Conservation (phyloP, 2,888 invertebrate genomes). For the Diaphora mendica region DNA sequence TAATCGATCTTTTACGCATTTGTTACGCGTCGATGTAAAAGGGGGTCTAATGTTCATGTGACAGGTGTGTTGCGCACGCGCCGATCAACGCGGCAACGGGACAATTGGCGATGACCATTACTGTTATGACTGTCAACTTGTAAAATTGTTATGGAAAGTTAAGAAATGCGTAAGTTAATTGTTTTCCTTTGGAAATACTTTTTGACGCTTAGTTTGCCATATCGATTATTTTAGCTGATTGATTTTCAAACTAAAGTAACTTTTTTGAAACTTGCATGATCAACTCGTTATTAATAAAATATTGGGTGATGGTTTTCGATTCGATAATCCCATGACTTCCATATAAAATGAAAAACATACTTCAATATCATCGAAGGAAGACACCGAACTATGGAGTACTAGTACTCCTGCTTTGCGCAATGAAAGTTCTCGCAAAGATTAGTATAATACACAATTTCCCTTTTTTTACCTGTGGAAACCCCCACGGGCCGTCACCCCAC, state of each 20-base stretch:
- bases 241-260: not conserved
- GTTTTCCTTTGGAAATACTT: too few relatives aligned
- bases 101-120: constrained; percentile 44
- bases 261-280: too few relatives aligned
- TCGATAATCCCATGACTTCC: not conserved
- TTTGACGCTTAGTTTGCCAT: too few relatives aligned
- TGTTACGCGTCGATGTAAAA: constrained; percentile 43
- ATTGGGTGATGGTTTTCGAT: not conserved
- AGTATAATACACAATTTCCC: too few relatives aligned
- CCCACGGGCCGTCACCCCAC: too few relatives aligned
- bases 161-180: not conserved
- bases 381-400: not conserved
- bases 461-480: too few relatives aligned
- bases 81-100: constrained; percentile 51
- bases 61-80: constrained; percentile 45
- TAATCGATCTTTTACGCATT: constrained; percentile 22
- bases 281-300: not conserved
- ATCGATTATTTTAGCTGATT: too few relatives aligned
- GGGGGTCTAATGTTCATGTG: constrained; percentile 24
- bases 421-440: too few relatives aligned
- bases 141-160: constrained; percentile 28
- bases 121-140: constrained; percentile 26
- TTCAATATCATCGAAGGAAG: not conserved
- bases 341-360: not conserved
- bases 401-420: not conserved